Evolutionary conservation across 1,140 invertebrate genomes (phyloP), one percentile per base, ranked within the genome.

Genomic region (Papilio polytes): DNA sequence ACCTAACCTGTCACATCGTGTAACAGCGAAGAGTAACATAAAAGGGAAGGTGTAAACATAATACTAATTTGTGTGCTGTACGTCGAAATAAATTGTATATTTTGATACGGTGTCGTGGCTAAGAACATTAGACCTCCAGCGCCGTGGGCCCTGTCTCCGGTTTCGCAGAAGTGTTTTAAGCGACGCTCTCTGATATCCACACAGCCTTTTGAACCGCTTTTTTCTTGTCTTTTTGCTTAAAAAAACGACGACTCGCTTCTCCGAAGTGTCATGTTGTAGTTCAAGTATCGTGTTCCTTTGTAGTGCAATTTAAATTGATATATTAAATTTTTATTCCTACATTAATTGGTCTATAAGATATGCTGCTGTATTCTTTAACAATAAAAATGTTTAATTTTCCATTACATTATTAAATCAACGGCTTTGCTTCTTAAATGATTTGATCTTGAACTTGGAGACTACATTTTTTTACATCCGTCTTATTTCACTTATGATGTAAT

Each of bases 1-100:
- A 74, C 74, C 56, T 80, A 70, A 83, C 80, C 87, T 89, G 90
- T 92, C 91, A 86, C 86, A 87, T 89, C 85, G 80, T 73, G 80
- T 91, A 76, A 80, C 80, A 83, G 84, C 86, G 85, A 92, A 90
- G 89, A 90, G 82, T 87, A 89, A 88, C 90, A 86, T 83, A 90
- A 92, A 86, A 90, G 84, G 84, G 84, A 87, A 91, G 88, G 91
- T 88, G 89, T 89, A 90, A 94, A 94, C 89, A 92, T 94, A 91
- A 94, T 94, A 92, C 91, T 93, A 94, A 94, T 94, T 93, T 88
- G 88, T 90, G 88, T 89, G 88, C 90, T 88, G 87, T 92, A 90
- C 88, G 88, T 90, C 88, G 89, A 90, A 92, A 92, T 84, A 89
- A 83, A 88, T 88, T 89, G 91, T 94, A 88, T 93, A 88, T 94